Conservation (phyloP, 2,888 invertebrate genomes). For the Athalia cordata region DNA sequence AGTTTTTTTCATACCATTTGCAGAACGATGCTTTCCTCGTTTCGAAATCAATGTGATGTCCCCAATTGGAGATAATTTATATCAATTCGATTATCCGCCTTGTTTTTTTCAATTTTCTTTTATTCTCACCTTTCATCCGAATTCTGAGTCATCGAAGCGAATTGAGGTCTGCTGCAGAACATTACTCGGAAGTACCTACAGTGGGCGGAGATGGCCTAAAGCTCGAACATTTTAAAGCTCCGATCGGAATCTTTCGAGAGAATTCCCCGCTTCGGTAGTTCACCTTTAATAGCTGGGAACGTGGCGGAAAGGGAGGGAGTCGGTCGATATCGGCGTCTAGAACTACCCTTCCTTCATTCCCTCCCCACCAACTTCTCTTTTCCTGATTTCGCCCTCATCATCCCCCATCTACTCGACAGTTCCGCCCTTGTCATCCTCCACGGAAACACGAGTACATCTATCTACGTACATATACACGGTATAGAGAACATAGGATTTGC, state of each 20-base stretch:
- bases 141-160: no score
- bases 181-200: no score
- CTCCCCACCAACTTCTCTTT: background rate
- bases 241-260: background rate
- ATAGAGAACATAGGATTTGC: background rate
- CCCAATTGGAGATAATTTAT: no score
- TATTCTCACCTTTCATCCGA: no score
- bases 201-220: no score
- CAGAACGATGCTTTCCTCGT: no score
- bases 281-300: conserved; percentile 8
- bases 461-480: background rate
- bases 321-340: conserved; percentile 41
- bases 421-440: conserved; percentile 15
- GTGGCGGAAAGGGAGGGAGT: background rate
- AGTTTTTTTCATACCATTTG: no score
- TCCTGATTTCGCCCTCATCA: background rate
- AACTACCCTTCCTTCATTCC: conserved; percentile 38
- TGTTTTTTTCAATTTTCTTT: no score
- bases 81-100: no score
- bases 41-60: no score
- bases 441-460: background rate
- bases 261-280: background rate
- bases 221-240: background rate
- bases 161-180: no score
- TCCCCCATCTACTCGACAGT: background rate